phyloP scores from a whole-genome alignment of 2,888 invertebrate species.

The Prosapia bicincta region DNA sequence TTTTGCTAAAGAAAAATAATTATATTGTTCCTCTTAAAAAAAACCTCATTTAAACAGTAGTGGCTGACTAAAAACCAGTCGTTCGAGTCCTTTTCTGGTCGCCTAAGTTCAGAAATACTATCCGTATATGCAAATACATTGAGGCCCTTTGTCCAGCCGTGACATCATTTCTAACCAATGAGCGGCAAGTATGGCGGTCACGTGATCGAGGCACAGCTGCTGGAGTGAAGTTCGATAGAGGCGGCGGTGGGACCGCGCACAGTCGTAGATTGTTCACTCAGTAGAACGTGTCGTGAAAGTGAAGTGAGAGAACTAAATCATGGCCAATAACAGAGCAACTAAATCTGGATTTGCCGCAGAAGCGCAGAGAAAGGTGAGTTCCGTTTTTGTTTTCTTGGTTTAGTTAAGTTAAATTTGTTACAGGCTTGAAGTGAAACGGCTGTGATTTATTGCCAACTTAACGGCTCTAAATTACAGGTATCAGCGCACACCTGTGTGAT shows the following conservation, averaged over 20 bases:
- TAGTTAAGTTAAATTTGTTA: neutral
- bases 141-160: slow-evolving; percentile 2
- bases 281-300: neutral
- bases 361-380: slow-evolving; percentile 91
- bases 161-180: slow-evolving; percentile 23
- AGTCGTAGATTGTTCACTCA: neutral
- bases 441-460: neutral
- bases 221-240: slow-evolving; percentile 6
- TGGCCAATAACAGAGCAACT: slow-evolving; percentile 80
- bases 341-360: slow-evolving; percentile 96
- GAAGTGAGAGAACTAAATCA: slow-evolving; percentile 42
- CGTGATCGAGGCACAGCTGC: slow-evolving; percentile 5
- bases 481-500: neutral
- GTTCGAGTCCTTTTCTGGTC: neutral
- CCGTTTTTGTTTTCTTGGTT: slow-evolving; percentile 26
- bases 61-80: neutral
- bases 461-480: neutral
- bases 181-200: slow-evolving; percentile 1
- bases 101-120: neutral
- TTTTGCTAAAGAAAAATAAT: no score
- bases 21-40: neutral
- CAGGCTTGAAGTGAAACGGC: neutral
- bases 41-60: no score
- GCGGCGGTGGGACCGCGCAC: neutral
- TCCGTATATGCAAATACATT: neutral